phyloP scores from a whole-genome alignment of 2,888 invertebrate species.

The Hyposoter dolosus region DNA sequence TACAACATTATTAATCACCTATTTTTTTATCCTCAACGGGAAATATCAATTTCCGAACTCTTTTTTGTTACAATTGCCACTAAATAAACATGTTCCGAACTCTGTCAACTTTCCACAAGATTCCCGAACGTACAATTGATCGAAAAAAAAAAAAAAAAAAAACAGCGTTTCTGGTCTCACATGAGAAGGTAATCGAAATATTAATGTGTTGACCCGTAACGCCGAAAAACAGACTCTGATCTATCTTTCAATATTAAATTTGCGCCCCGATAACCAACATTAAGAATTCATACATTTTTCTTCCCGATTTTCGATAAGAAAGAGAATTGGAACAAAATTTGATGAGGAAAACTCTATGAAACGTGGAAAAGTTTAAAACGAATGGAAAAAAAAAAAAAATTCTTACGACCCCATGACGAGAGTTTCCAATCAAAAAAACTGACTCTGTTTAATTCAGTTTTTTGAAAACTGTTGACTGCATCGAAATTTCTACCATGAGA shows the following conservation, averaged over 20 bases:
- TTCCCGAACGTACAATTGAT: background rate
- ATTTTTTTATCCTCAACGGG: background rate
- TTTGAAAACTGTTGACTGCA: background rate
- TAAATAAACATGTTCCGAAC: background rate
- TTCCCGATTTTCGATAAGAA: background rate
- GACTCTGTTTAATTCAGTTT: background rate
- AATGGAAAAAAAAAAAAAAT: background rate
- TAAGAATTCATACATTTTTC: background rate
- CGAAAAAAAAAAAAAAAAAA: background rate
- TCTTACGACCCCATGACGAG: too few relatives aligned
- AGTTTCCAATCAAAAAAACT: too few relatives aligned
- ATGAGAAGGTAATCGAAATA: too few relatives aligned
- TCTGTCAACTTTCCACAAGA: background rate
- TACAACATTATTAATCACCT: slow-evolving; percentile 2
- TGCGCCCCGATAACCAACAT: background rate
- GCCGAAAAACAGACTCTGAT: background rate
- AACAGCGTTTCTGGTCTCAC: too few relatives aligned
- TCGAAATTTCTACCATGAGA: background rate
- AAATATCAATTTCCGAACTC: background rate
- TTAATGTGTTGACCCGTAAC: too few relatives aligned
- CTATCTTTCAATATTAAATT: background rate
- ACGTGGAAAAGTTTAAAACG: background rate
- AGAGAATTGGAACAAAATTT: background rate
- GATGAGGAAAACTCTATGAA: background rate
- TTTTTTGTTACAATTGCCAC: background rate